Percentiles rank a stretch among this genome's conserved stretches.
These are phyloP conservation scores for Pocillopora meandrina DNA, from an alignment of 92 coral and sea anemone genomes.

Conservation along the genomic window DNA sequence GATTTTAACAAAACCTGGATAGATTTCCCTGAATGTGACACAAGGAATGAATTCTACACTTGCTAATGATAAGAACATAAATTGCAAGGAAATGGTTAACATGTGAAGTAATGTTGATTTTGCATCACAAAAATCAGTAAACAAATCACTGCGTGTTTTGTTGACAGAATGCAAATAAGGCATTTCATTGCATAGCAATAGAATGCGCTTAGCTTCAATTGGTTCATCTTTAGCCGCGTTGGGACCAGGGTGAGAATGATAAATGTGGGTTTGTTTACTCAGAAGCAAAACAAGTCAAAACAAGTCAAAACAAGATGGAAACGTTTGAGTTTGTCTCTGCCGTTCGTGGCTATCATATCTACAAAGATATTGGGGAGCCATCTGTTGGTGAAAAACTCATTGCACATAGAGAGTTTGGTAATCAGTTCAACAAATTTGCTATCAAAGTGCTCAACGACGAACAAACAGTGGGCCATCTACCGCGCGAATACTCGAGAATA, in stretches of 20 bases:
- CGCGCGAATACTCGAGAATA: slow-evolving; percentile 32
- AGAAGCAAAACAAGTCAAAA: too few species aligned
- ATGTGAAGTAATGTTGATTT: not conserved
- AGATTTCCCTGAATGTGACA: slow-evolving; percentile 16
- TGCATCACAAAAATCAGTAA: not conserved
- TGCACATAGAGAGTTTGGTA: slow-evolving; percentile 7
- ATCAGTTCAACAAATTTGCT: slow-evolving; percentile 41
- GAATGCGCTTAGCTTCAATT: not conserved
- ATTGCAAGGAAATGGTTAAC: not conserved
- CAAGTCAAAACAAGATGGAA: not conserved
- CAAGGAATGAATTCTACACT: not conserved
- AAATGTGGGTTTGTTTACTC: not conserved
- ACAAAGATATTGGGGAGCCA: slow-evolving; percentile 37
- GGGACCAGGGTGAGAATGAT: not conserved
- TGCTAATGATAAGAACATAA: slow-evolving; percentile 4
- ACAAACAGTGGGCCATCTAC: slow-evolving; percentile 52
- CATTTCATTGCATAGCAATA: slow-evolving; percentile 21
- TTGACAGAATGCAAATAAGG: slow-evolving; percentile 24
- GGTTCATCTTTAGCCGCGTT: not conserved
- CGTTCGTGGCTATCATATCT: slow-evolving; percentile 38
- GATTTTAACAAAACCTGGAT: slow-evolving; percentile 1
- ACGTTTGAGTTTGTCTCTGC: slow-evolving; percentile 15
- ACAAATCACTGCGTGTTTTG: slow-evolving; percentile 5
- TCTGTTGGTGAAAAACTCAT: slow-evolving; percentile 24
- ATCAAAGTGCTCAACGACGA: slow-evolving; percentile 28